Evolutionary conservation across 2,113 vertebrate genomes (phyloP).

Genomic region (Coptodon rendalli): DNA sequence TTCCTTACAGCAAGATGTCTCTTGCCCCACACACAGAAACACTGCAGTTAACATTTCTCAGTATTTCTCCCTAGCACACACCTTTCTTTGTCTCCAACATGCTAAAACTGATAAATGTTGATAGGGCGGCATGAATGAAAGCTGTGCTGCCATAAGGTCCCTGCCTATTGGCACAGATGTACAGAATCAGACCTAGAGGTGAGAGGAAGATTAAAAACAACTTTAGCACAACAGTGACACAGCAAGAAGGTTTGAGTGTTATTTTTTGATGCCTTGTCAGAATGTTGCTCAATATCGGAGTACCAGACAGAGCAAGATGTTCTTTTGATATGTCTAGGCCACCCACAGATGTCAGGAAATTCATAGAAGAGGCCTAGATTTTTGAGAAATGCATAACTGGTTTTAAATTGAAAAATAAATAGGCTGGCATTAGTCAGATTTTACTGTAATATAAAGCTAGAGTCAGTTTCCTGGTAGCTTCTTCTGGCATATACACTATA

Average conservation of each 20-base stretch:
- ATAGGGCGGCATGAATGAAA: slow-evolving; percentile 9
- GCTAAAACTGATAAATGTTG: slow-evolving; percentile 7
- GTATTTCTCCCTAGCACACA: background rate
- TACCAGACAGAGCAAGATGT: background rate
- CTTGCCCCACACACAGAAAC: slow-evolving; percentile 5
- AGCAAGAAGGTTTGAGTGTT: slow-evolving; percentile 31
- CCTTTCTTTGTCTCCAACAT: background rate
- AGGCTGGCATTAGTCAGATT: background rate
- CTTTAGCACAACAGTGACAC: slow-evolving; percentile 32
- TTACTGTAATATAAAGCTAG: background rate
- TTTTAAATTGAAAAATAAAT: background rate
- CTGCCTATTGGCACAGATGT: slow-evolving; percentile 30
- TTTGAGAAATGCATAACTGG: background rate
- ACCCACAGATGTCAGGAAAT: background rate
- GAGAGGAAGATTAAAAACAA: slow-evolving; percentile 6
- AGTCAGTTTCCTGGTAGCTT: background rate
- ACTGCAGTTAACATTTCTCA: background rate
- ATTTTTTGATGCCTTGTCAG: background rate
- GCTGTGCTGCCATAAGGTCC: slow-evolving; percentile 20
- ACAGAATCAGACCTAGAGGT: background rate
- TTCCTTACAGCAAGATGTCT: slow-evolving; percentile 37
- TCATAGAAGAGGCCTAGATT: background rate
- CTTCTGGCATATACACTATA: background rate
- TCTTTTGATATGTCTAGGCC: background rate
- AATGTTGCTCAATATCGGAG: background rate